A percentile compares a stretch with the other conserved stretches of the same genome.
These are phyloP conservation scores for Spilogale gracilis DNA, from an alignment of 2,113 vertebrate species.

Conservation along the genomic window DNA sequence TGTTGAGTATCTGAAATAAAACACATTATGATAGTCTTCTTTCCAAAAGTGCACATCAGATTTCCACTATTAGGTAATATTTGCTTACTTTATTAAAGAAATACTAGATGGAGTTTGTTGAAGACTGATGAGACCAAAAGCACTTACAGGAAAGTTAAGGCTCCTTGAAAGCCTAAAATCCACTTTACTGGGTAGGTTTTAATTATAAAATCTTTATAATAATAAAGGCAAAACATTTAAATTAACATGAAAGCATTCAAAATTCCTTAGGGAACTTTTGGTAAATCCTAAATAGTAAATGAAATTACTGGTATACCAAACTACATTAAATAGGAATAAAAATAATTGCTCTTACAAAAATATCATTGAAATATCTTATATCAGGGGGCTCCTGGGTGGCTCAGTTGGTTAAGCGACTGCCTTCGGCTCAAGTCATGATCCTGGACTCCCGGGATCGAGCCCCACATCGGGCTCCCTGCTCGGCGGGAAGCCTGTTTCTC, in stretches of 20 bases:
- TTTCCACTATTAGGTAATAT: neutral
- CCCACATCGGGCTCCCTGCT: too few species aligned
- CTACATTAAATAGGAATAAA: neutral
- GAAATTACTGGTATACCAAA: neutral
- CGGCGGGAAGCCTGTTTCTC: too few species aligned
- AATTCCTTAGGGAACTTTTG: slow-evolving; percentile 15
- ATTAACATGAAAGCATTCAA: neutral
- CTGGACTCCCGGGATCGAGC: too few species aligned
- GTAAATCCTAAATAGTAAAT: neutral
- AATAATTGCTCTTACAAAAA: slow-evolving; percentile 1
- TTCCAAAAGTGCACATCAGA: neutral
- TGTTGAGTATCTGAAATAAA: slow-evolving; percentile 50
- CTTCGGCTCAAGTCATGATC: too few species aligned
- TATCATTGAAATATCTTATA: slow-evolving; percentile 21
- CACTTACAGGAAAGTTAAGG: slow-evolving; percentile 13
- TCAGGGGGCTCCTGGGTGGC: neutral
- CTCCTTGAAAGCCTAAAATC: slow-evolving; percentile 26
- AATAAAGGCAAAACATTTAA: slow-evolving; percentile 33
- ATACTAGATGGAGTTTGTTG: neutral
- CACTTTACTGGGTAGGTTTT: slow-evolving; percentile 9
- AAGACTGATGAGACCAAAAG: slow-evolving; percentile 28
- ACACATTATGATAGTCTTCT: neutral
- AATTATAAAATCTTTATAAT: slow-evolving; percentile 36
- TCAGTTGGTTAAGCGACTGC: too few species aligned
- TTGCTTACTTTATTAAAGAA: slow-evolving; percentile 38